These are phyloP conservation scores for Agrotis ipsilon DNA, from an alignment of 2,888 invertebrate genomes.

Conservation along the genomic window DNA sequence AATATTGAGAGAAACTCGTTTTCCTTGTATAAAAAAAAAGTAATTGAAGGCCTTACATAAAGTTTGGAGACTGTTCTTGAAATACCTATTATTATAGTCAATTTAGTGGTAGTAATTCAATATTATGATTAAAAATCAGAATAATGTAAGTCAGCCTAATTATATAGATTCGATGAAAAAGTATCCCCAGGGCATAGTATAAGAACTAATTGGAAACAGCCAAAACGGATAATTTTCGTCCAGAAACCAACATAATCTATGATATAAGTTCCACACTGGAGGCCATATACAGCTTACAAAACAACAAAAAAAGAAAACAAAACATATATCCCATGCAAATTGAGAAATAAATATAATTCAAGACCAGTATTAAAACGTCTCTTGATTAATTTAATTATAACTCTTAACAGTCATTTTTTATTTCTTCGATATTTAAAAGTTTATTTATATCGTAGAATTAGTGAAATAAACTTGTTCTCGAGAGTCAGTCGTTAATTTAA, in stretches of 20 bases:
- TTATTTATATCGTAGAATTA: constrained; percentile 55
- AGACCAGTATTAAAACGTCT: constrained; percentile 49
- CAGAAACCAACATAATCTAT: not conserved
- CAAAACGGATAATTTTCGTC: not conserved
- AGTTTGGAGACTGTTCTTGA: not conserved
- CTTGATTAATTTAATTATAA: constrained; percentile 68
- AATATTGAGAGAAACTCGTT: not conserved
- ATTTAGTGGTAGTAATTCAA: not conserved
- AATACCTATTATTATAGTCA: not conserved
- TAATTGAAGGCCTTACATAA: not conserved
- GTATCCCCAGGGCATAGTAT: not conserved
- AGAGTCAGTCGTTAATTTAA: constrained; percentile 57
- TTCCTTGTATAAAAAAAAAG: not conserved
- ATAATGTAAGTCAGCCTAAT: not conserved
- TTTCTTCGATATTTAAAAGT: constrained; percentile 49
- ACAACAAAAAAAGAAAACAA: constrained; percentile 23
- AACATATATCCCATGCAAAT: constrained; percentile 53
- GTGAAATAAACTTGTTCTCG: constrained; percentile 59
- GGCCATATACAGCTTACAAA: not conserved
- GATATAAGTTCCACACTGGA: not conserved
- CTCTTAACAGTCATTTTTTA: constrained; percentile 50
- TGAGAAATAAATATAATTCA: constrained; percentile 60
- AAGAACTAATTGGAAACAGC: not conserved
- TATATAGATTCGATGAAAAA: not conserved
- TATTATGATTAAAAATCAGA: not conserved